Base-by-base conservation (phyloP, 2,888 invertebrate genomes). In the Drosophila nr. perissopoda region DNA sequence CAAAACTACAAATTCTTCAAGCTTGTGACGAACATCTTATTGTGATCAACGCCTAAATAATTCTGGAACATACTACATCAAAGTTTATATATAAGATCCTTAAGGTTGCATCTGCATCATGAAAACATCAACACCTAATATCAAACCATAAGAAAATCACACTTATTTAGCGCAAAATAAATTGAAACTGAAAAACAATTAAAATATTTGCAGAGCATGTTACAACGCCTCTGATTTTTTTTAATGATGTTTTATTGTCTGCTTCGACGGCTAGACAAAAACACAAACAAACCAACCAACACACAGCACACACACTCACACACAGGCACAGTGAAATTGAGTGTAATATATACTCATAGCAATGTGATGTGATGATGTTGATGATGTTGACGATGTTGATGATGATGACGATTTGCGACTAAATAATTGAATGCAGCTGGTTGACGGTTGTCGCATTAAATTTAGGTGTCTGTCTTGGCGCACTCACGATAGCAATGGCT, bases 341-440 rank as follows among this genome's bases (percentile, higher is more conserved):
- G 48, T 67, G 78, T 71, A 69, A 82, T 78, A 77, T 75, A 77
- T 76, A 76, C 71, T 70, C 63, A 54, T 76, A 49, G 78, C 76
- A 38, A 72, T 75, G 80, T 42, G 70, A 79, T 76, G 85, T 78
- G 69, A 66, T 87, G 87, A 82, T 82, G 77, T 69, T 66, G 72
- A 73, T 72, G 61, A 49, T 73, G 67, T 59, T 87, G 87, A 78
- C 79, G 76, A 63, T 71, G 69, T 60, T 69, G 63, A 71, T 67
- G 66, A 60, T 68, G 73, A 63, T 79, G 81, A 75, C 76, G 76
- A 76, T 87, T 87, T 89, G 91, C 83, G 76, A 76, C 87, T 91
- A 90, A 91, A 91, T 91, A 91, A 91, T 91, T 91, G 91, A 91
- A 91, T 91, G 91, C 91, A 91, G 91, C 91, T 91, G 91, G 85